These are phyloP conservation scores for Trididemnum nubilum DNA, from an alignment of 23 tunicate species.

Conservation along the genomic window DNA sequence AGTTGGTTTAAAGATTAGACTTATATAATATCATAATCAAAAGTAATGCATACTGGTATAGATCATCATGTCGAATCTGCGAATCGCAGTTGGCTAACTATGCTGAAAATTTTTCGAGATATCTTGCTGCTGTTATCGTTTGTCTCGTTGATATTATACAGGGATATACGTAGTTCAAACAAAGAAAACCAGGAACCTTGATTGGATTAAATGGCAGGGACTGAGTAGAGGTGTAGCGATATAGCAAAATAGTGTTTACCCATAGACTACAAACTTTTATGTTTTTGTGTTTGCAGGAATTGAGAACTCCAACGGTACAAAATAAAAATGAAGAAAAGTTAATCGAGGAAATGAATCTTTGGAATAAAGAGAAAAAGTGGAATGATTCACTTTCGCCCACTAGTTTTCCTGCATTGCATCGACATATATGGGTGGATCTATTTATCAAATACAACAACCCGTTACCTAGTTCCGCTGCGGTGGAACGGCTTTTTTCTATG, in stretches of 20 bases:
- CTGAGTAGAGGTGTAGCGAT: neutral
- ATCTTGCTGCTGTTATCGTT: too few species aligned
- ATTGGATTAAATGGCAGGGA: neutral
- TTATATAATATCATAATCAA: too few species aligned
- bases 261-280: too few species aligned
- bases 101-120: too few species aligned
- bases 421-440: neutral
- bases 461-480: conserved; percentile 9
- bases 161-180: too few species aligned
- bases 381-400: neutral
- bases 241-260: too few species aligned
- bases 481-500: neutral
- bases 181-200: too few species aligned
- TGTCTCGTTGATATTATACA: too few species aligned
- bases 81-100: too few species aligned
- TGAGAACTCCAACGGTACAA: neutral
- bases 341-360: conserved; percentile 4
- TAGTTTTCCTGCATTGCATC: neutral
- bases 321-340: neutral
- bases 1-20: too few species aligned
- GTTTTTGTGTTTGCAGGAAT: neutral
- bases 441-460: neutral
- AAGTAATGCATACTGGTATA: too few species aligned
- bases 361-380: conserved; percentile 13
- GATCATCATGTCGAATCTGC: too few species aligned